Evolutionary conservation across 2,113 vertebrate species (phyloP).

Genomic region (Tiliqua scincoides): DNA sequence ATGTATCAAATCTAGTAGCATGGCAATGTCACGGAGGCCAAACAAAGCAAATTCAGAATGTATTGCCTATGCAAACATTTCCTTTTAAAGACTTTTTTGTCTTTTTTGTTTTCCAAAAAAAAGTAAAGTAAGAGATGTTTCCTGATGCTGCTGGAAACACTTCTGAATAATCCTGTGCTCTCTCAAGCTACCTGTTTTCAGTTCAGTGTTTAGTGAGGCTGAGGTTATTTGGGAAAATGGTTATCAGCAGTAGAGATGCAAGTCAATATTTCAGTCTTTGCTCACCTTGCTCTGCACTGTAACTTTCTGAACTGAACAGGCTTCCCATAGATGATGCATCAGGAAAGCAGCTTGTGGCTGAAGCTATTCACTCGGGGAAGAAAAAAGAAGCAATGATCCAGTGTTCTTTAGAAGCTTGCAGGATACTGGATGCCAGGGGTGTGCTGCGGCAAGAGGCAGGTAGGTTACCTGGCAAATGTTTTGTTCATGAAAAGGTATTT

Average conservation of each 20-base stretch:
- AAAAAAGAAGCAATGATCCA: constrained; percentile 93
- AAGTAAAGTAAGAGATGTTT: too few species aligned
- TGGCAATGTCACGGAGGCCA: neutral
- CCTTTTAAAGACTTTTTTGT: too few species aligned
- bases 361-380: constrained; percentile 90
- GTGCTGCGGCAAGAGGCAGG: constrained; percentile 96
- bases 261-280: neutral
- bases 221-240: neutral
- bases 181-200: neutral
- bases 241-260: neutral
- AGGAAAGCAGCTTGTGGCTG: constrained; percentile 92
- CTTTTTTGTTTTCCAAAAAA: too few species aligned
- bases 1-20: neutral
- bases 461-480: constrained; percentile 53
- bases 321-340: constrained; percentile 92
- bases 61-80: too few species aligned
- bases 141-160: too few species aligned
- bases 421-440: constrained; percentile 92
- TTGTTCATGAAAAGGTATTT: neutral
- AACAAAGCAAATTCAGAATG: neutral
- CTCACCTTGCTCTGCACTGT: constrained; percentile 37
- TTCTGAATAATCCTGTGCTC: too few species aligned
- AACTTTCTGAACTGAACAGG: constrained; percentile 70
- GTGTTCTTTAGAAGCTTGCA: constrained; percentile 93
- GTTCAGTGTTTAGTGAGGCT: neutral